Evolutionary conservation across 2,797 vertebrate genomes (phyloP), one percentile per base, ranked within the genome.

Genomic region (Pipistrellus nathusii): DNA sequence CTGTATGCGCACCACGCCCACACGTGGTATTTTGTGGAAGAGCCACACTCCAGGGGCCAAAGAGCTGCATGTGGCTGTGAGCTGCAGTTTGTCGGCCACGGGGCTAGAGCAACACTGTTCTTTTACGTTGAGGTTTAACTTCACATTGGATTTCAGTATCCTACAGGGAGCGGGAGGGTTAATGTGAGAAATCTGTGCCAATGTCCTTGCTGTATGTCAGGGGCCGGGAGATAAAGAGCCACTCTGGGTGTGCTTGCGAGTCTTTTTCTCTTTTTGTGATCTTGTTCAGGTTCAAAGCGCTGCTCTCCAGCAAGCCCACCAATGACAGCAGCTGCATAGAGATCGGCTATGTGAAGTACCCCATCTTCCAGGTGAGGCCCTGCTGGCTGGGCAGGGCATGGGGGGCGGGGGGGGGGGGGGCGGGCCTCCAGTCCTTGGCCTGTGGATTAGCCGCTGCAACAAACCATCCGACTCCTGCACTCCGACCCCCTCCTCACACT

Each of bases 291-390:
- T 99, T 99, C 98, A 99, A 99, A 98, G 99, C 99, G 0, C 96
- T 99, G 95, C 99, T 99, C n/a, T 99, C 99, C 91, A 99, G 99
- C 98, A 98, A 99, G 97, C 99, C 99, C 0, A 98, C 99, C 14
- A 98, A 99, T 25, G 99, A 99, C 92, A 99, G 99, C 98, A 99
- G 99, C 94, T 99, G 99, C 95, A 99, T 99, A 92, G 99, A 99
- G 98, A 99, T 99, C 95, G 99, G 99, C 97, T 99, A 99, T 1
- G 99, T 99, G 98, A 99, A 99, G 98, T 99, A 99, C 97, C 99
- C 99, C 96, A 99, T 99, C 97, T 99, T 99, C 91, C 99, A 99
- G 99, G 99, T 99, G 98, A 98, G 96, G 53, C 85, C 95, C 48
- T 2, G 8, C 3, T 0, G n/a, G 8, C 6, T 5, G 27, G 35